Conservation (phyloP, 1,140 invertebrate genomes). For the Solenopsis invicta region DNA sequence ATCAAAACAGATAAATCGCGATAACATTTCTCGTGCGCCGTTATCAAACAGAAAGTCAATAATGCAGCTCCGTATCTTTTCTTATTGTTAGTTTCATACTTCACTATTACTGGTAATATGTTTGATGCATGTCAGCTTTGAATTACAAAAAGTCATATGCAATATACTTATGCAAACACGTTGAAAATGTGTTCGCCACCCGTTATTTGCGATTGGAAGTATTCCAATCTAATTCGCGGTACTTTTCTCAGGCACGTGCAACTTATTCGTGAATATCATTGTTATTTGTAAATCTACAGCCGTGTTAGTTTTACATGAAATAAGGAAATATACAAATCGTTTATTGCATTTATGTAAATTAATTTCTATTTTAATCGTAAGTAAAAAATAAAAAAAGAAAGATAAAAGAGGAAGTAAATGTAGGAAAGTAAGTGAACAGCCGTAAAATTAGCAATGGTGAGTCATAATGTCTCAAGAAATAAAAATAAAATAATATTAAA, state of each 20-base stretch:
- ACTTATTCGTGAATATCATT: not conserved
- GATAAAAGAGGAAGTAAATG: not conserved
- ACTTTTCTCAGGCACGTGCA: not conserved
- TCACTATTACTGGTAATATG: not conserved
- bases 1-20: not conserved
- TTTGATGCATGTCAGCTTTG: not conserved
- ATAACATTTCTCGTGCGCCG: constrained; percentile 1
- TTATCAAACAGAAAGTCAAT: constrained; percentile 42
- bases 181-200: not conserved
- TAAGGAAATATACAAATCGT: not conserved
- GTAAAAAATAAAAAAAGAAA: not conserved
- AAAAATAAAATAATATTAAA: not conserved
- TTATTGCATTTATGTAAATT: not conserved
- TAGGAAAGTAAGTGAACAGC: not conserved
- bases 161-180: constrained; percentile 24
- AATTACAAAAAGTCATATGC: too few species aligned
- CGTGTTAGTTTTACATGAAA: not conserved
- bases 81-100: not conserved
- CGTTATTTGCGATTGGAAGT: constrained; percentile 24
- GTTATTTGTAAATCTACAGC: not conserved
- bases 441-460: not conserved
- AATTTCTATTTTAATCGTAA: not conserved
- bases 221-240: constrained; percentile 40
- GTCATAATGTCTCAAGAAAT: not conserved
- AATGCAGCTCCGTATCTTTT: not conserved